phyloP scores from a whole-genome alignment of 2,113 vertebrate species.

The Gadus macrocephalus region DNA sequence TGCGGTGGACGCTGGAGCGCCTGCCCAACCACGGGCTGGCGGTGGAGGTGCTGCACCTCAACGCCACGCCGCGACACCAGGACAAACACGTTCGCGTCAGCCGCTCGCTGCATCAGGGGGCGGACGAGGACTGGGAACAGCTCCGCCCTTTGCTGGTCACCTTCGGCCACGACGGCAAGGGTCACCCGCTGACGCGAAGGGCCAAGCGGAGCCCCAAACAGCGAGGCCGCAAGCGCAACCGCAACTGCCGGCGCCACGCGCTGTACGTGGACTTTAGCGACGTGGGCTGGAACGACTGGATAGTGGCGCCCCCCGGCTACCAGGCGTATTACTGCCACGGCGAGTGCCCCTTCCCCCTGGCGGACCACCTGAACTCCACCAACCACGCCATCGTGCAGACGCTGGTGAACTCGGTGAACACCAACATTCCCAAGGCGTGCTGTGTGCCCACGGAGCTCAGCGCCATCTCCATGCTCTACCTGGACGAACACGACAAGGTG shows the following conservation, averaged over 20 bases:
- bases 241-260: constrained; percentile 91
- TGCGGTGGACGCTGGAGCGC: constrained; percentile 90
- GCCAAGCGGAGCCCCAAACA: constrained; percentile 88
- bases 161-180: constrained; percentile 92
- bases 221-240: constrained; percentile 86
- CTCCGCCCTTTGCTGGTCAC: constrained; percentile 94
- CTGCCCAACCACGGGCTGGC: constrained; percentile 92
- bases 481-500: constrained; percentile 98
- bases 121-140: constrained; percentile 87
- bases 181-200: constrained; percentile 84
- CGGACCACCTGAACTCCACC: constrained; percentile 97
- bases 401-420: constrained; percentile 97
- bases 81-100: constrained; percentile 91
- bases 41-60: constrained; percentile 88
- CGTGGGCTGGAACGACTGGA: constrained; percentile 98
- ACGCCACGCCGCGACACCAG: constrained; percentile 75
- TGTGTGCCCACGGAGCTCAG: constrained; percentile 98
- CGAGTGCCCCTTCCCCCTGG: constrained; percentile 95
- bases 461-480: constrained; percentile 98
- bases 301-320: constrained; percentile 95
- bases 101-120: constrained; percentile 85
- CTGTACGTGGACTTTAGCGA: constrained; percentile 98
- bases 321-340: constrained; percentile 98
- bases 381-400: constrained; percentile 99
- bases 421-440: constrained; percentile 96